Conservation (phyloP, 1,140 invertebrate species). For the Drosophila jambulina region DNA sequence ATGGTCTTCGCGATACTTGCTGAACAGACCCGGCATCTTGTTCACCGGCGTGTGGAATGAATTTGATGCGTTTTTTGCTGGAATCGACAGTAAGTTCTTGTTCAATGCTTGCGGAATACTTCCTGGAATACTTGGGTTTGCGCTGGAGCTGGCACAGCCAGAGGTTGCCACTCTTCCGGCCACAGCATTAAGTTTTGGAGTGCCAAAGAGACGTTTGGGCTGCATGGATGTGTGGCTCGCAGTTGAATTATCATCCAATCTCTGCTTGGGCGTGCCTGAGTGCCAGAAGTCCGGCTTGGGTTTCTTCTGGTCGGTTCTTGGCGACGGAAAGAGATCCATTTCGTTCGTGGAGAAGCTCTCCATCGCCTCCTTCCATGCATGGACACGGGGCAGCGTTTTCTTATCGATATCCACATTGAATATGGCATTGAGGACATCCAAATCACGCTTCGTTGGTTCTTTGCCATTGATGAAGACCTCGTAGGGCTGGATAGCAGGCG, state of each 20-base stretch:
- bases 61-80: neutral
- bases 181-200: conserved; percentile 48
- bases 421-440: conserved; percentile 89
- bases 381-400: conserved; percentile 88
- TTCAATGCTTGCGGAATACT: neutral
- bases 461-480: conserved; percentile 75
- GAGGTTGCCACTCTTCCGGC: neutral
- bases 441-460: conserved; percentile 89
- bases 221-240: conserved; percentile 7
- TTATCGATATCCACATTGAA: conserved; percentile 85
- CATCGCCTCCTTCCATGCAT: conserved; percentile 89
- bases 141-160: neutral
- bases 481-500: neutral
- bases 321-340: conserved; percentile 85
- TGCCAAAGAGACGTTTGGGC: conserved; percentile 39
- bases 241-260: neutral
- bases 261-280: neutral
- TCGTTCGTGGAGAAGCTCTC: conserved; percentile 86
- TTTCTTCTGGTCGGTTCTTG: conserved; percentile 39
- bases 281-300: conserved; percentile 29
- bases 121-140: neutral
- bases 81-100: neutral
- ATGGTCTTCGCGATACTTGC: conserved; percentile 1
- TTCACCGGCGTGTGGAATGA: conserved; percentile 10
- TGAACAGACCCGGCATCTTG: conserved; percentile 7